Conservation (phyloP, 2,888 invertebrate genomes). For the Caenorhabditis sinica region DNA sequence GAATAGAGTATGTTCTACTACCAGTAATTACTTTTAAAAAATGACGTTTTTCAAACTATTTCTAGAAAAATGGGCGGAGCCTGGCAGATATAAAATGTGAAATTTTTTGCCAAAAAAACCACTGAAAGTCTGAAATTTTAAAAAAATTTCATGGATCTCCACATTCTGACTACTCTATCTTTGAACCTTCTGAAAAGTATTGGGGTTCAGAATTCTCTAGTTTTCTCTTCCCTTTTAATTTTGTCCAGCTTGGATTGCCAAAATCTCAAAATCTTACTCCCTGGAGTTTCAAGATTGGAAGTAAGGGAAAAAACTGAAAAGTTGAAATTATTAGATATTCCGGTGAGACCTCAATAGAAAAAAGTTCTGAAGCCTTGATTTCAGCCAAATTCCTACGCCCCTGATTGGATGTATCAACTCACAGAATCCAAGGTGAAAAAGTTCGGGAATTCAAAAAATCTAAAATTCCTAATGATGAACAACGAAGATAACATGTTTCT, state of each 20-base stretch:
- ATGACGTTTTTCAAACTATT: too few relatives aligned
- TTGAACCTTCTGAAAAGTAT: background rate
- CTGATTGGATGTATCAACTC: background rate
- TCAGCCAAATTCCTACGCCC: background rate
- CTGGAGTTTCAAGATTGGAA: background rate
- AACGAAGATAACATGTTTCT: background rate
- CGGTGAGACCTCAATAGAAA: background rate
- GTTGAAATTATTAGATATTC: background rate
- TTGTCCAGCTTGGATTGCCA: background rate
- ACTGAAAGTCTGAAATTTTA: too few relatives aligned
- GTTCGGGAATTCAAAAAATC: background rate
- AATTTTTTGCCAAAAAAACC: too few relatives aligned
- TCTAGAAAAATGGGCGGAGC: too few relatives aligned
- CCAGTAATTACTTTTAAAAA: too few relatives aligned
- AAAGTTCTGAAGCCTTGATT: background rate
- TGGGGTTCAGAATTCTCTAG: background rate
- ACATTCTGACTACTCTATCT: background rate
- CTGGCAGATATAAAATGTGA: too few relatives aligned
- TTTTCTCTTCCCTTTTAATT: background rate
- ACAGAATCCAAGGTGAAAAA: background rate
- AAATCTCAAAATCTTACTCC: background rate
- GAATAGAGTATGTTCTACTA: too few relatives aligned
- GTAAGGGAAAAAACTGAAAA: background rate
- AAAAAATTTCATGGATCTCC: background rate
- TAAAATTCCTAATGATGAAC: background rate